Evolutionary conservation across 2,888 invertebrate genomes (phyloP), one percentile per base, ranked within the genome.

Genomic region (Ennomos quercinarius): DNA sequence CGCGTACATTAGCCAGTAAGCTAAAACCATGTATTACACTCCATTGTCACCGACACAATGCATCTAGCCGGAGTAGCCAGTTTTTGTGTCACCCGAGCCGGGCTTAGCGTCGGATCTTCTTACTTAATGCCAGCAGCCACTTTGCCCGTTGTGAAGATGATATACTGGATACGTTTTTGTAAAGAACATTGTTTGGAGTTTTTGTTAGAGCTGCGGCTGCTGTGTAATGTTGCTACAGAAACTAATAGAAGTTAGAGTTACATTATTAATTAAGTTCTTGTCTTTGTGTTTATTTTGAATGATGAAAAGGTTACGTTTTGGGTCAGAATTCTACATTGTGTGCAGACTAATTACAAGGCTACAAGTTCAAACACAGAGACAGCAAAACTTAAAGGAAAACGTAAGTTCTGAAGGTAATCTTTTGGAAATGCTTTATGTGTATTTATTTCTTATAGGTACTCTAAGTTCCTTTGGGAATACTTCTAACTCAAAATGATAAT

Each of bases 21-120:
- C 17, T 35, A 49, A 36, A 45, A 48, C 63, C 11, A 52, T 59
- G 67, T 63, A 51, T 64, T 48, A 56, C 56, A 47, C 42, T 48
- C 63, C 55, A 63, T 68, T 68, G 66, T 68, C 57, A 48, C 43
- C 12, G 48, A 58, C 66, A 68, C 68, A 68, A 66, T 64, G 44
- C 57, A 45, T 10, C 56, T 40, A 45, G 62, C 57, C 51, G 27
- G 47, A 51, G 50, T 51, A 34, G 51, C 49, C 48, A 50, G 55
- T 68, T 68, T 68, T 67, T 67, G 61, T 62, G 27, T 10, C 61
- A 43, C 41, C 44, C 57, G 40, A 48, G 39, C 53, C 41, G 60
- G 64, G 64, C 68, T 66, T 63, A 61, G 57, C 54, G 63, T 52
- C 65, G 45, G 57, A 50, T 54, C 54, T 37, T 38, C 45, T 44